phyloP scores from a whole-genome alignment of 1,140 invertebrate genomes.

The Zeugodacus cucurbitae region DNA sequence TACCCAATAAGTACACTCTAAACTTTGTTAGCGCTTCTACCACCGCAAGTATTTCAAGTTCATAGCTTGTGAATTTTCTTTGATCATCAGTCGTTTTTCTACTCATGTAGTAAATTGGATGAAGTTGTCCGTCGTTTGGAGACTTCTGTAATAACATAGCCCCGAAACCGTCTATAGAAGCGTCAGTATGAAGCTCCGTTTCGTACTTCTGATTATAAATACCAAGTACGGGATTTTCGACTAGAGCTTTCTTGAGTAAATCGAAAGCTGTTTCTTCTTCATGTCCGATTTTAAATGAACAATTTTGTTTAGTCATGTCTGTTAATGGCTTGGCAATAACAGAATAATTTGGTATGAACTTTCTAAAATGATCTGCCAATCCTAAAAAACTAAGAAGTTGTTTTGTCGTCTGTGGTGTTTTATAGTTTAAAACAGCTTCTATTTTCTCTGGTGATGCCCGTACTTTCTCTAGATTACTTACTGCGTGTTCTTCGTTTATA shows the following conservation, averaged over 20 bases:
- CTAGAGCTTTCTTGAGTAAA: slow-evolving; percentile 46
- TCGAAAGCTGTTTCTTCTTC: slow-evolving; percentile 42
- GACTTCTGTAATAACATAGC: no score
- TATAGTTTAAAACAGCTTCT: slow-evolving; percentile 7
- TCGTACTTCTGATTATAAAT: slow-evolving; percentile 44
- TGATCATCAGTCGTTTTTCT: slow-evolving; percentile 52
- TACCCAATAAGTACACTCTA: slow-evolving; percentile 64
- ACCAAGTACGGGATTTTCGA: slow-evolving; percentile 44
- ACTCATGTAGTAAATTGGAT: slow-evolving; percentile 57
- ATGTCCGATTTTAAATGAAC: not conserved
- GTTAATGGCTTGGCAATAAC: slow-evolving; percentile 12
- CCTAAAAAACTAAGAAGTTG: slow-evolving; percentile 30
- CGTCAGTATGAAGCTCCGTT: slow-evolving; percentile 53
- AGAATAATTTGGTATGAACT: slow-evolving; percentile 47
- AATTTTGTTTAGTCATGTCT: slow-evolving; percentile 10
- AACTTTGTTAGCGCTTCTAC: slow-evolving; percentile 51
- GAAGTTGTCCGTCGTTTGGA: slow-evolving; percentile 48
- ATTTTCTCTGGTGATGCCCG: no score
- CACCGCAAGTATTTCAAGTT: slow-evolving; percentile 53
- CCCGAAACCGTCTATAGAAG: slow-evolving; percentile 54
- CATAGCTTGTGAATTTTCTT: slow-evolving; percentile 53
- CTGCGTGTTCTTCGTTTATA: no score
- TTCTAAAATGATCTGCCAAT: no score
- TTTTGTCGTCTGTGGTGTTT: not conserved
- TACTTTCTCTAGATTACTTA: no score